Evolutionary conservation across 2,888 invertebrate species (phyloP), one percentile per base, ranked within the genome.

Genomic region (Chrysotoxum bicinctum): DNA sequence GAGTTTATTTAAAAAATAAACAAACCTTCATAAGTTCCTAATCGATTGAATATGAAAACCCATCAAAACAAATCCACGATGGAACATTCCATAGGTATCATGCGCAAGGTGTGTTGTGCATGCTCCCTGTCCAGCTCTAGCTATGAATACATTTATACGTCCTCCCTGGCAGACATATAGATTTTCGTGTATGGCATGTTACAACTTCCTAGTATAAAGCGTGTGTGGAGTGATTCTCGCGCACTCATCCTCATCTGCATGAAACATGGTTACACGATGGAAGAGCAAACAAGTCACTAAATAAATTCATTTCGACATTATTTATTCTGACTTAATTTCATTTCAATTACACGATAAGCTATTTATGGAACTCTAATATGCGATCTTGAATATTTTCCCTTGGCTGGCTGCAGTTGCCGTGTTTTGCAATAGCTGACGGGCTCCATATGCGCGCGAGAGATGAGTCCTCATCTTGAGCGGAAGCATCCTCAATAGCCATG

Each of bases 261-360:
- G 75, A 66, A 80, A 75, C 84, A 84, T 70, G 84, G 70, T 66
- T 72, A 84, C 75, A 80, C 70, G 84, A 84, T 80, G 75, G 80
- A 75, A 76, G 43, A 77, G 69, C 85, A 85, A 85, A 85, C 85
- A 87, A 87, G 83, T 87, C 84, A 87, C 87, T 84, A 84, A 87
- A 87, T 87, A 87, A 87, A 84, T 87, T 84, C 87, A 80, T 84
- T 70, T 66, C 72, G 81, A 84, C 75, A 83, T 86, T 84, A 84
- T 87, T 87, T 86, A 87, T 87, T 86, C 81, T 87, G 87, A 87
- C 87, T 87, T 87, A 87, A 87, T 87, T 87, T 87, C 86, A 87
- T 84, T 87, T 87, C 87, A 87, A 87, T 87, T 87, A 87, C 87
- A 81, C 84, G 87, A 87, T 87, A 87, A 87, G 86, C 87, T 87